Base-by-base conservation (phyloP, 1,140 invertebrate genomes). In the Radopholus similis region DNA sequence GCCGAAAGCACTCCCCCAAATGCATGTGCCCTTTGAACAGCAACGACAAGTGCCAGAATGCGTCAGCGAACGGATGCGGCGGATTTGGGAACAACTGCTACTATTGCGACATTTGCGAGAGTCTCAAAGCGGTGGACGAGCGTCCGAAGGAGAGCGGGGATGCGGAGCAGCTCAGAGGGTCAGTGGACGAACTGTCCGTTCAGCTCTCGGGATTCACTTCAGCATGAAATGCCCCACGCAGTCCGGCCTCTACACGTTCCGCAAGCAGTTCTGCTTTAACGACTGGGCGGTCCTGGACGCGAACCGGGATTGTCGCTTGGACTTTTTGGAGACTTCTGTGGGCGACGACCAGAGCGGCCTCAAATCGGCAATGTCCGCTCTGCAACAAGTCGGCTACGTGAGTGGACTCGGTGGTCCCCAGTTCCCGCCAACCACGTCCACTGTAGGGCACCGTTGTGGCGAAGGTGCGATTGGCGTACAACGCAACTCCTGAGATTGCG, bases 241-340 rank as follows among this genome's bases (percentile, higher is more conserved):
- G 62, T 44, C 75, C 8, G 79, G 79, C 8, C 75, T 77, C 30
- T 81, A 82, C 49, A 81, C 81, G 21, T 81, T 81, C 59, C 63
- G 79, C 34, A 82, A 83, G 62, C 78, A 81, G 49, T 81, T 81
- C 44, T 81, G 79, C 55, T 82, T 81, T 58, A 82, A 83, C 65
- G 79, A 81, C 63, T 81, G 81, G 81, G 54, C 57, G 11, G 67
- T 77, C 1, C 77, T 81, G 42, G 79, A 81, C 51, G 42, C 67
- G 2, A 77, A 81, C 59, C 40, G 59, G 13, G 79, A 81, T 59
- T 81, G 79, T 67, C 78, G 76, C 47, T 59, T 81, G 54, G 79
- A 81, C 54, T 82, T 81, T 47, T 38, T 81, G 2, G 62, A 77
- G 42, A 37, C 18, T 4, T 51, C 38, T 13, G 40, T 40, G 0